phyloP scores from a whole-genome alignment of 2,113 vertebrate genomes.

The Lagopus leucura region DNA sequence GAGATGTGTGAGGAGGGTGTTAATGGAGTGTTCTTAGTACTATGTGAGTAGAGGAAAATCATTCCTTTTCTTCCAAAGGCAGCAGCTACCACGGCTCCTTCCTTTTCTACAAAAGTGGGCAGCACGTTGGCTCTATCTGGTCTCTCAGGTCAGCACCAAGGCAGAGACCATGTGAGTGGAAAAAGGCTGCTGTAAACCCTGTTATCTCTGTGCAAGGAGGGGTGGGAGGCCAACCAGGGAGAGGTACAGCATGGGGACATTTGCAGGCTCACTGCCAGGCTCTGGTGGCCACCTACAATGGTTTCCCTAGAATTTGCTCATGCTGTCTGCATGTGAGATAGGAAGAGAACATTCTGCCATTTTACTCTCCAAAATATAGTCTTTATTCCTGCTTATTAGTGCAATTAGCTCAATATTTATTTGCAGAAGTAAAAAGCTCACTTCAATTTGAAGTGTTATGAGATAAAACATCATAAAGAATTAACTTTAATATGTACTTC shows the following conservation, averaged over 20 bases:
- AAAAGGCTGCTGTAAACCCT: not conserved
- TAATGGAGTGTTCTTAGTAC: not conserved
- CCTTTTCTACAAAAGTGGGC: not conserved
- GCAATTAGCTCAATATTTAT: not conserved
- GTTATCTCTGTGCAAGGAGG: not conserved
- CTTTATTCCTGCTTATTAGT: not conserved
- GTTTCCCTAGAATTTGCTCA: fast-evolving
- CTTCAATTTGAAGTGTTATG: not conserved
- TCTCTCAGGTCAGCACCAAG: not conserved
- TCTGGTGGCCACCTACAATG: fast-evolving
- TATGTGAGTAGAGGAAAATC: not conserved
- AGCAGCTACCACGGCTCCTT: not conserved
- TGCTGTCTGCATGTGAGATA: not conserved
- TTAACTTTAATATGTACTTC: not conserved
- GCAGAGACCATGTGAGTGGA: not conserved
- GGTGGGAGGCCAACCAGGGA: not conserved
- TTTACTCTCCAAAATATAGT: not conserved
- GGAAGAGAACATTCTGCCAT: not conserved
- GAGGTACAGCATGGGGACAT: no score
- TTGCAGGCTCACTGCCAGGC: not conserved
- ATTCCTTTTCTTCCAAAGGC: not conserved
- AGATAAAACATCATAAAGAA: not conserved
- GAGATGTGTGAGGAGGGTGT: not conserved
- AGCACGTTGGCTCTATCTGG: not conserved
- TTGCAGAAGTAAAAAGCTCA: not conserved